Conservation (phyloP, 2,797 vertebrate species). For the Orestias chungarensis region DNA sequence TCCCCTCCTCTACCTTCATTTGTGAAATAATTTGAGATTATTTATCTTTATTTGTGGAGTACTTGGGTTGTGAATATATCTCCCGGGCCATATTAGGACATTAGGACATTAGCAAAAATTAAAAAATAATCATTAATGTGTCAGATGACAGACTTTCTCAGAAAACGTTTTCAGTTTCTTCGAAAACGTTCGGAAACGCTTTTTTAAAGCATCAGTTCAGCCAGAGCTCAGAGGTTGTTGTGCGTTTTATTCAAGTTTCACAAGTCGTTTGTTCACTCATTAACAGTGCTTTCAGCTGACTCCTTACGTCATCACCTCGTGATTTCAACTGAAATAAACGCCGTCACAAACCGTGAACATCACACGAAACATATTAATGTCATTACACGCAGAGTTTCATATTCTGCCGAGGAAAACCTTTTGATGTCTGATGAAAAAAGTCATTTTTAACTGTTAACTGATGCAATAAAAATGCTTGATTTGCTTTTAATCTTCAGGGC, state of each 20-base stretch:
- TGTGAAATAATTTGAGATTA: neutral
- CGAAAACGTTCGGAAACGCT: no score
- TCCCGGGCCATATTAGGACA: neutral
- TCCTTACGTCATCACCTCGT: conserved; percentile 1
- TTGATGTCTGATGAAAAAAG: neutral
- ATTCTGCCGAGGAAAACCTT: neutral
- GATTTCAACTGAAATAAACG: neutral
- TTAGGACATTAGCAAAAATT: no score
- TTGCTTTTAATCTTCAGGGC: neutral
- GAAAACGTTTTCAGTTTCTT: no score
- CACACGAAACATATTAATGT: neutral
- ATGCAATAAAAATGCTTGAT: neutral
- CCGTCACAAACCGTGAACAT: neutral
- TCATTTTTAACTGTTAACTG: neutral
- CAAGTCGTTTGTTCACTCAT: neutral
- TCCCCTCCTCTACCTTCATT: no score
- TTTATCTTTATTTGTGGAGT: neutral
- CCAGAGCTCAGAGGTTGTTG: neutral
- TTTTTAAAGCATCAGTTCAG: neutral
- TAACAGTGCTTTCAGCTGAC: conserved; percentile 2
- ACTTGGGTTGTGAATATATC: neutral
- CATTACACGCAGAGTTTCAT: neutral
- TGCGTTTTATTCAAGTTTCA: neutral
- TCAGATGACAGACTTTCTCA: no score
- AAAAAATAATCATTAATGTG: no score